phyloP scores from a whole-genome alignment of 92 coral and sea anemone species.

The Actinernus sp. region DNA sequence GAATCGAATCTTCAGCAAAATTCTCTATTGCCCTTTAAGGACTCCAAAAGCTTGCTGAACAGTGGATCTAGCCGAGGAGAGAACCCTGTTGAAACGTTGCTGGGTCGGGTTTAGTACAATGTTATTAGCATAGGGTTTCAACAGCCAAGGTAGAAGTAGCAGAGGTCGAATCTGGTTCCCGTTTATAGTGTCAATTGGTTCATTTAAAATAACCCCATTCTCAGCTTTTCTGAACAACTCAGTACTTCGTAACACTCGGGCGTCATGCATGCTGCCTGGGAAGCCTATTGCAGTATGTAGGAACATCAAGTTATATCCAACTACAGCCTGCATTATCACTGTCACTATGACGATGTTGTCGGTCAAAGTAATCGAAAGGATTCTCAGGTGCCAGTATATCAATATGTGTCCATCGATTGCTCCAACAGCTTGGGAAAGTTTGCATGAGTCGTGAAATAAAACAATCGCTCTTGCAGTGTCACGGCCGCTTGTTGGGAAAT shows the following conservation, averaged over 20 bases:
- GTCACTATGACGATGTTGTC: conserved; percentile 42
- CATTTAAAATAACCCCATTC: conserved; percentile 31
- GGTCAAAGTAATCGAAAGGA: conserved; percentile 21
- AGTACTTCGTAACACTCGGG: conserved; percentile 30
- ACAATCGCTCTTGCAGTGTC: conserved; percentile 49
- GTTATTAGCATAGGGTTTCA: conserved; percentile 43
- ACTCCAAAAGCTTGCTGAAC: conserved; percentile 43
- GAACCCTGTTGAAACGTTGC: conserved; percentile 38
- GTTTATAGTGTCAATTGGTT: conserved; percentile 22
- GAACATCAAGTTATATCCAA: conserved; percentile 51
- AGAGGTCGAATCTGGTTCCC: conserved; percentile 27
- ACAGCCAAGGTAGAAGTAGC: conserved; percentile 48
- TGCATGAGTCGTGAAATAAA: conserved; percentile 51
- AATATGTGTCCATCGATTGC: conserved; percentile 57
- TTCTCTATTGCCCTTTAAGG: conserved; percentile 37
- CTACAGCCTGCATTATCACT: conserved; percentile 49
- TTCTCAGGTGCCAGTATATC: conserved; percentile 37
- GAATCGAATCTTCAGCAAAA: conserved; percentile 31
- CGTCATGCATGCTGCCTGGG: conserved; percentile 68
- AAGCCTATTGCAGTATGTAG: conserved; percentile 64
- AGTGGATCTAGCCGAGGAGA: conserved; percentile 33
- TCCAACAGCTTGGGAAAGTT: conserved; percentile 50
- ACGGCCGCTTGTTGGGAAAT: conserved; percentile 26
- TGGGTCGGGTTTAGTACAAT: conserved; percentile 14
- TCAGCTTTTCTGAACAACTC: conserved; percentile 40